Base-by-base conservation (phyloP, 1,140 invertebrate genomes). In the Drosophila sproati region DNA sequence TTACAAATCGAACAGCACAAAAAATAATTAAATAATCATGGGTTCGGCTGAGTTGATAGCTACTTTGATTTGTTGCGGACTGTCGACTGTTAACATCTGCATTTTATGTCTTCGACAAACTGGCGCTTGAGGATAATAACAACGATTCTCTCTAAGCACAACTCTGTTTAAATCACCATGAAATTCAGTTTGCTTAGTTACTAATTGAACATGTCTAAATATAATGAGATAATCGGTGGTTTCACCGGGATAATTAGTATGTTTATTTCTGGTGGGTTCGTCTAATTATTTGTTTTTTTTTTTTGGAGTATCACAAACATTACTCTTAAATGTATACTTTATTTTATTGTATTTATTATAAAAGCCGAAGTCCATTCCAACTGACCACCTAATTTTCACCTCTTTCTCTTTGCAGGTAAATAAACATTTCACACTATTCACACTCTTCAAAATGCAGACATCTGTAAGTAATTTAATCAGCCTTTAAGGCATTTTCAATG, bases 401-500 rank as follows among this genome's bases (percentile, higher is more conserved):
- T 55, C 10, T 32, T 52, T 82, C 34, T 87, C 63, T 62, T 88
- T 88, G 8, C 83, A 88, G 85, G 83, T 88, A 88, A 78, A 66
- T 68, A 28, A 51, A 7, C 34, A 10, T 32, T 59, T 31, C 32
- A 48, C 29, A 5, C 35, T 5, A n/a, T 31, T 29, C 37, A 12
- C 29, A 3, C 41, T 39, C 32, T 47, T 3, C 32, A 39, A 32
- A 54, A 54, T 7, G 12, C 61, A 54, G 50, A 4, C 50, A 4
- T 32, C 57, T 67, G 82, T 87, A 68, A 86, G 82, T 86, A 81
- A 86, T 86, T 70, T 78, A 73, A 80, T 57, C 62, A 82, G 59
- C 62, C 45, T 73, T 52, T 50, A 43, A 59, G 74, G 67, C 48
- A 61, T 63, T 57, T 60, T 32, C 34, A 37, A 56, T n/a, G 35